A percentile compares a stretch with the other conserved stretches of the same genome.
phyloP scores from a whole-genome alignment of 2,888 invertebrate species.

The Drosophila prostipennis region DNA sequence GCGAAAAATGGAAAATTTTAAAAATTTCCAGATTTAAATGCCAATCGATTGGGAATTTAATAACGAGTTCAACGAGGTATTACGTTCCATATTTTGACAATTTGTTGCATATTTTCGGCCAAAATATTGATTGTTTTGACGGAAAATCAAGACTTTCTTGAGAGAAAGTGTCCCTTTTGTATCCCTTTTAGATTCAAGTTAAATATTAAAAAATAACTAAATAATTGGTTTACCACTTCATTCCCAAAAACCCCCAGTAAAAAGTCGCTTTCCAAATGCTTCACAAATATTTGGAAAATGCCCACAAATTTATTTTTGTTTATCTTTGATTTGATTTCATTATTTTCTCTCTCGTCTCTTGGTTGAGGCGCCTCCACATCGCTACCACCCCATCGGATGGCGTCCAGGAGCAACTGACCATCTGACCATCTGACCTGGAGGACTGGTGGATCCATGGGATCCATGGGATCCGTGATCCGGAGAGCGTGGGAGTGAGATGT shows the following conservation, averaged over 20 bases:
- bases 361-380: constrained; percentile 11
- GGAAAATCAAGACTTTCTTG: no score
- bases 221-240: no score
- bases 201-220: no score
- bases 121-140: no score
- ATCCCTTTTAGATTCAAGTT: no score
- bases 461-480: not conserved
- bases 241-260: constrained; percentile 24
- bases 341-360: constrained; percentile 18
- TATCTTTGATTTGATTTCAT: constrained; percentile 51
- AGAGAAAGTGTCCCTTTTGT: no score
- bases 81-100: no score
- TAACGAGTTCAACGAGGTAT: no score
- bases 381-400: constrained; percentile 9
- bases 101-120: no score
- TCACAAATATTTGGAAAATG: constrained; percentile 82
- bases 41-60: no score
- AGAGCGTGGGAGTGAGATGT: constrained; percentile 3
- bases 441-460: not conserved
- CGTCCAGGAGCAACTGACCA: constrained; percentile 1
- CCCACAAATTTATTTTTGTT: constrained; percentile 75
- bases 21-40: no score
- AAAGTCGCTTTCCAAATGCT: constrained; percentile 60
- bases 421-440: not conserved
- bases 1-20: no score